These are phyloP conservation scores for Eueremaeus valkanovi DNA, from an alignment of 2,888 invertebrate species.

Conservation along the genomic window DNA sequence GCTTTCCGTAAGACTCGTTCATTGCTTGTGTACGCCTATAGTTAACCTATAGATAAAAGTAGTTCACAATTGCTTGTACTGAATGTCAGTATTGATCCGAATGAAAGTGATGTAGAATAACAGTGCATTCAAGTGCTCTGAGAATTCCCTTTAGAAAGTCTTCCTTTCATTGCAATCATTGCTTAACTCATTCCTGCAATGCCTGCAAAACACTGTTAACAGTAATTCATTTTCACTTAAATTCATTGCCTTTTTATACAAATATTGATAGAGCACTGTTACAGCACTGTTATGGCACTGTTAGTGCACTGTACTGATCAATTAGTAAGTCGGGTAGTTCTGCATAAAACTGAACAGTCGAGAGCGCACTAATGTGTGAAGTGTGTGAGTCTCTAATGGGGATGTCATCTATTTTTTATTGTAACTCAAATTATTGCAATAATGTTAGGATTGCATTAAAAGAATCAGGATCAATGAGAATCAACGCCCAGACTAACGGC, in stretches of 20 bases:
- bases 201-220: conserved; percentile 20
- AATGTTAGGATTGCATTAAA: conserved; percentile 9
- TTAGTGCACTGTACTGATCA: conserved; percentile 5
- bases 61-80: conserved; percentile 20
- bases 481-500: background rate
- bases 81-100: conserved; percentile 12
- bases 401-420: conserved; percentile 31
- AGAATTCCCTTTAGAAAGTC: conserved; percentile 5
- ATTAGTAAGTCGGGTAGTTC: conserved; percentile 26
- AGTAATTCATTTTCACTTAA: conserved; percentile 31
- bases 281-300: background rate
- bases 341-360: conserved; percentile 12
- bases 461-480: no score
- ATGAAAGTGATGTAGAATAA: background rate
- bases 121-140: conserved; percentile 8
- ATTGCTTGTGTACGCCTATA: conserved; percentile 4
- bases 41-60: conserved; percentile 18
- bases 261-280: conserved; percentile 21
- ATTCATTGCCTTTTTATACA: conserved; percentile 29
- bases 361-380: conserved; percentile 10
- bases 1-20: background rate
- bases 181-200: conserved; percentile 4
- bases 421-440: conserved; percentile 12
- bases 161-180: conserved; percentile 24
- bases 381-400: conserved; percentile 6